Base-by-base conservation (phyloP, 2,888 invertebrate genomes). In the Thymelicus sylvestris region DNA sequence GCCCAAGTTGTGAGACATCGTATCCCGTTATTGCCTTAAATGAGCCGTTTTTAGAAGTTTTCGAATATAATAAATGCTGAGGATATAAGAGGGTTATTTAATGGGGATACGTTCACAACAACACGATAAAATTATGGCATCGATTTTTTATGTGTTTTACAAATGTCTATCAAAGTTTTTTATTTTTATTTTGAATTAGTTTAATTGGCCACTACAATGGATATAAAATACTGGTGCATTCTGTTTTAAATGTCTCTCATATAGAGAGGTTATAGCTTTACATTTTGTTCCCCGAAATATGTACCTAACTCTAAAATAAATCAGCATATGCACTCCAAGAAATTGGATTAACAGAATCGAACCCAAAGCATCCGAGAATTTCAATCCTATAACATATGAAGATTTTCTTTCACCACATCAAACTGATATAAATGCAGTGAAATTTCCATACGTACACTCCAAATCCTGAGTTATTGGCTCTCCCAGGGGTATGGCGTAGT, bases 391-490 rank as follows among this genome's bases (percentile, higher is more conserved):
- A 0, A 31, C 1, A 1, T 31, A 31, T n/a, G 0, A n/a, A n/a
- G 50, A n/a, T 50, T 50, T 12, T 48, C 12, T 38, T 38, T 39
- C 60, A 15, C n/a, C 60, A 41, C 41, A 60, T 41, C 41, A 60
- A 41, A 15, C 15, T 60, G 41, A 60, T 41, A 57, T 82, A 81
- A 83, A 83, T 80, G 81, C 83, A 83, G 74, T 79, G 80, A 79
- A 75, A 91, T 91, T 89, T 87, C 87, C 89, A 89, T 90, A 90
- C 83, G 86, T 87, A 89, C 86, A 87, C 41, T 80, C 83, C 82
- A 86, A 88, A 90, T 88, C 89, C 87, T 77, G 86, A 90, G 87
- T 87, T 91, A 91, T 91, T 90, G 92, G 88, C 87, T 86, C 83
- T 91, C 92, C 90, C 91, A 80, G 75, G 90, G 84, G 92, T 82